These are phyloP conservation scores for Blastobasis adustella DNA, from an alignment of 2,888 invertebrate species.

Conservation along the genomic window DNA sequence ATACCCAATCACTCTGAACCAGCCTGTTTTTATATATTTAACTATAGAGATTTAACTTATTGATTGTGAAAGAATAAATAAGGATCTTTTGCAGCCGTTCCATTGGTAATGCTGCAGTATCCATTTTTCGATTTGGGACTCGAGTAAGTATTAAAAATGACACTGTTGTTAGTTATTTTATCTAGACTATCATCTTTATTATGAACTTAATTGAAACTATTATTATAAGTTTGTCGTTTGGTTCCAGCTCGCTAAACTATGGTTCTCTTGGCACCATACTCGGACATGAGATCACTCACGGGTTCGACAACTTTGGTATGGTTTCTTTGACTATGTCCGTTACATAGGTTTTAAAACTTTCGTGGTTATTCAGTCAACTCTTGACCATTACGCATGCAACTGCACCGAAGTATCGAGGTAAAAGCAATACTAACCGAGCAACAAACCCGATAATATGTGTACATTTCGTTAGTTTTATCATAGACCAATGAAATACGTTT, in stretches of 20 bases:
- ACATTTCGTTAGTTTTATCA: too few relatives aligned
- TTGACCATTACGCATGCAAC: too few relatives aligned
- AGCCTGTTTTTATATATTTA: too few relatives aligned
- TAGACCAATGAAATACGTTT: too few relatives aligned
- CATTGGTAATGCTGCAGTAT: constrained; percentile 87
- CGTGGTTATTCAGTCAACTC: too few relatives aligned
- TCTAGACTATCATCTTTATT: background rate
- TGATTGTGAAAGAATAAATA: background rate
- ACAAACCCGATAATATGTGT: too few relatives aligned
- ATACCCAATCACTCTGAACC: too few relatives aligned
- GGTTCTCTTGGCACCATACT: constrained; percentile 86
- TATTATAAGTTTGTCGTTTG: constrained; percentile 1
- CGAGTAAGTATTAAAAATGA: constrained; percentile 76
- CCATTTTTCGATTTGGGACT: constrained; percentile 90
- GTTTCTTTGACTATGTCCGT: too few relatives aligned
- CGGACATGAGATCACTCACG: constrained; percentile 83
- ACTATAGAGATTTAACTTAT: too few relatives aligned
- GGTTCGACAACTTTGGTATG: constrained; percentile 70
- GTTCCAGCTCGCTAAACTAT: constrained; percentile 84
- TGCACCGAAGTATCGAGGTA: too few relatives aligned
- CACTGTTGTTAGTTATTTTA: background rate
- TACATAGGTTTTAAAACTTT: too few relatives aligned
- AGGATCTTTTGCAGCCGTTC: constrained; percentile 77
- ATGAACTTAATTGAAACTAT: background rate
- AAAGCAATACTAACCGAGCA: too few relatives aligned